These are phyloP conservation scores for Poecilia picta DNA, from an alignment of 2,797 vertebrate species.

Conservation along the genomic window DNA sequence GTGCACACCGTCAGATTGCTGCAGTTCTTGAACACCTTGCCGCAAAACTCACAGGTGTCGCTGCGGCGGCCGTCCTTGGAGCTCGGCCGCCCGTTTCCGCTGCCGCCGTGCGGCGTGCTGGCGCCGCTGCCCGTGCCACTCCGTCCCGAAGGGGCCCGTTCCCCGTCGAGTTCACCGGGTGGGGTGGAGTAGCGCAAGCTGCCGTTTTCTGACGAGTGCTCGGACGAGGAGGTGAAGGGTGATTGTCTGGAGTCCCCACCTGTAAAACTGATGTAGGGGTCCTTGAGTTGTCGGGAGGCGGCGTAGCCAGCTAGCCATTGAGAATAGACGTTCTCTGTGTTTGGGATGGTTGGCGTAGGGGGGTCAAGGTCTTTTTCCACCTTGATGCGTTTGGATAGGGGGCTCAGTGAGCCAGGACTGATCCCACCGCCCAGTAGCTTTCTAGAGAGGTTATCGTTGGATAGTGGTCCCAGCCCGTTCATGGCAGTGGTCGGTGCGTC, in stretches of 20 bases:
- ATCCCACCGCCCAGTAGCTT: conserved; percentile 87
- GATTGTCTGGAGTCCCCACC: conserved; percentile 97
- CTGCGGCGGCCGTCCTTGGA: conserved; percentile 98
- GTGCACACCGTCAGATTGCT: conserved; percentile 99
- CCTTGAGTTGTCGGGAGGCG: conserved; percentile 96
- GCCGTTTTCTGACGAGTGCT: conserved; percentile 98
- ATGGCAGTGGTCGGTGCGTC: conserved; percentile 74
- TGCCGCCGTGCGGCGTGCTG: conserved; percentile 95
- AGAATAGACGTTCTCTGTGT: conserved; percentile 96
- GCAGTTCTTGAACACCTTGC: conserved; percentile 99
- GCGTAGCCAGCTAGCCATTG: conserved; percentile 97
- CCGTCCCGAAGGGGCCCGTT: conserved; percentile 89
- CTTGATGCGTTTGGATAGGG: conserved; percentile 97
- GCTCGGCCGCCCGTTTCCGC: conserved; percentile 88
- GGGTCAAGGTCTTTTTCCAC: conserved; percentile 97
- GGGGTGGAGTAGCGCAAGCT: conserved; percentile 98
- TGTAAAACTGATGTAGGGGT: conserved; percentile 93
- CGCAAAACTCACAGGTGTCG: conserved; percentile 98
- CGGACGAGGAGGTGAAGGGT: conserved; percentile 96
- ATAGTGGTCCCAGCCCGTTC: conserved; percentile 90
- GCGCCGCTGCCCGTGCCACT: conserved; percentile 96
- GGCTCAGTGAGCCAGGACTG: conserved; percentile 92
- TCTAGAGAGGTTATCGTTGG: conserved; percentile 88
- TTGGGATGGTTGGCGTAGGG: conserved; percentile 91
- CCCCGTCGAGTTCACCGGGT: conserved; percentile 93